These are phyloP conservation scores for Vulpes vulpes DNA, from an alignment of 2,113 vertebrate genomes.

Conservation along the genomic window DNA sequence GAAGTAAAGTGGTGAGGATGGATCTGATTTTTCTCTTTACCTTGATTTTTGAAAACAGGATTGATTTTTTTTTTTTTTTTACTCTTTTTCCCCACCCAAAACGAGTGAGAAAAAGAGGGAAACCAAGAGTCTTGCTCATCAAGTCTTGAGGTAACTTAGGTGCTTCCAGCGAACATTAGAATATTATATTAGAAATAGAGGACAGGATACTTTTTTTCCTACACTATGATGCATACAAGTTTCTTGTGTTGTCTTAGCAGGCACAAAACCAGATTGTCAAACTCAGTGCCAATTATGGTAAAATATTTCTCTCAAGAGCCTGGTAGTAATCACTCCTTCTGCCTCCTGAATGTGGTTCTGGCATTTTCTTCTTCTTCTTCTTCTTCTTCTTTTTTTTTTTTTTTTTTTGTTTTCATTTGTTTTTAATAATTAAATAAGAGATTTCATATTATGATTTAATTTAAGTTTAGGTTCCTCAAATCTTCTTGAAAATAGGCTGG, in stretches of 20 bases:
- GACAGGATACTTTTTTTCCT: background rate
- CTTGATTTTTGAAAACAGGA: conserved; percentile 19
- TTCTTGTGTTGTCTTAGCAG: background rate
- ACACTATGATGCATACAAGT: background rate
- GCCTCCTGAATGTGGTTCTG: background rate
- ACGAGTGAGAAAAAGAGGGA: background rate
- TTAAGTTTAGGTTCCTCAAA: background rate
- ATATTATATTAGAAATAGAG: background rate
- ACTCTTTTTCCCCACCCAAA: background rate
- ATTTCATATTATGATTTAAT: conserved; percentile 21
- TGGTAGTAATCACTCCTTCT: background rate
- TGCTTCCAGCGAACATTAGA: background rate
- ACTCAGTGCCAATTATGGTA: background rate
- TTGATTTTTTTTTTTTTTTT: background rate
- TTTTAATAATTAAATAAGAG: conserved; percentile 27
- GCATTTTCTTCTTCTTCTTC: background rate
- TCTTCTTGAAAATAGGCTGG: background rate
- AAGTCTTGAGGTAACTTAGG: background rate
- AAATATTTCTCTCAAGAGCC: background rate
- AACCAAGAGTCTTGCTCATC: background rate
- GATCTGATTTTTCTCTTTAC: background rate
- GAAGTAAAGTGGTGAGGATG: background rate
- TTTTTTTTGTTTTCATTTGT: background rate
- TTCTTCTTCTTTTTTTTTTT: background rate
- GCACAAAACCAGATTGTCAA: background rate